Percentiles rank a stretch among this genome's conserved stretches.
phyloP scores from a whole-genome alignment of 2,113 vertebrate genomes.

The Myocastor coypus region DNA sequence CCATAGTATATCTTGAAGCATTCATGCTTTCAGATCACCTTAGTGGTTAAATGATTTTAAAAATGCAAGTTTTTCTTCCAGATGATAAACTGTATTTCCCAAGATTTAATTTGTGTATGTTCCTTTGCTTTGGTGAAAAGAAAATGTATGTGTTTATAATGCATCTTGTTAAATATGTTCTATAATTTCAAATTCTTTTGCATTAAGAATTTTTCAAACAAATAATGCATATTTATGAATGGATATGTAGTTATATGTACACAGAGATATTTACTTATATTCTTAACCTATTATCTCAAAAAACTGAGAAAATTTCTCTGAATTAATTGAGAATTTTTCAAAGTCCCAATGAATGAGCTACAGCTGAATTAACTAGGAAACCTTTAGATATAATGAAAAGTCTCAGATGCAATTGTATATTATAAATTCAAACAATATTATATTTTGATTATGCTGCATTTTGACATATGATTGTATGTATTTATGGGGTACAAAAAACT shows the following conservation, averaged over 20 bases:
- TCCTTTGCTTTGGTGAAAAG: background rate
- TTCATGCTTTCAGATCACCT: background rate
- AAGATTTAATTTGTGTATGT: background rate
- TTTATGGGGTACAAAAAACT: background rate
- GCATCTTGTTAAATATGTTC: background rate
- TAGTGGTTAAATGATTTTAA: background rate
- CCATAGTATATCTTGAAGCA: background rate
- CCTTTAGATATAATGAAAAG: background rate
- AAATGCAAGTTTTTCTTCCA: background rate
- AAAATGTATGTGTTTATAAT: background rate
- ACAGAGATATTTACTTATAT: background rate
- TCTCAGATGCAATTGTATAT: background rate
- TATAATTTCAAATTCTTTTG: background rate
- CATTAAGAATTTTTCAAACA: background rate
- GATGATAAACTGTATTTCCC: background rate
- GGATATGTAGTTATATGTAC: background rate
- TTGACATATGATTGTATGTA: no score
- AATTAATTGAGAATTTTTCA: background rate
- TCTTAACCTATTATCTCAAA: background rate
- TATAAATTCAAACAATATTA: background rate
- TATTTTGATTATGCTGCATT: background rate
- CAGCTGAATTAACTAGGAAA: background rate
- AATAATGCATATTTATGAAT: fast-evolving
- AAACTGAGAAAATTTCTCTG: background rate
- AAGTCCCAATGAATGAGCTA: background rate